These are phyloP conservation scores for Ceratoteleas bidentatus DNA, from an alignment of 1,140 invertebrate genomes.

Conservation along the genomic window DNA sequence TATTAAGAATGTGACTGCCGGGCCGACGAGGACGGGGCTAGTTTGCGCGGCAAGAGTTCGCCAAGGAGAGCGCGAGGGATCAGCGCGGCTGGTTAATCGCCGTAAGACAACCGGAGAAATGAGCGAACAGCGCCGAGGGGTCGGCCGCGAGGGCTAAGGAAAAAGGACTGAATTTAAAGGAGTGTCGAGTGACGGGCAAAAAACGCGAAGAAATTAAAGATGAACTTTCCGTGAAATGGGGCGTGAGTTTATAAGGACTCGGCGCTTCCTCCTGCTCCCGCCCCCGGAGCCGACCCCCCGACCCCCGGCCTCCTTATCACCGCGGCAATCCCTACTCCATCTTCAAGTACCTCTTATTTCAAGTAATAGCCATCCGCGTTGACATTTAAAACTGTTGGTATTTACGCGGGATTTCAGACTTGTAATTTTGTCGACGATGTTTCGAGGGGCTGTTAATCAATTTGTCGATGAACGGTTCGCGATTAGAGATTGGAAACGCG, in stretches of 20 bases:
- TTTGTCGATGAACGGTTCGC: conserved; percentile 22
- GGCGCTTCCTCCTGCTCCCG: conserved; percentile 36
- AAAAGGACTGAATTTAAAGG: conserved; percentile 78
- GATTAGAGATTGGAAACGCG: background rate
- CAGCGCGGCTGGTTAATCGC: conserved; percentile 80
- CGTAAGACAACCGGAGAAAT: conserved; percentile 82
- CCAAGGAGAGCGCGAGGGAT: conserved; percentile 68
- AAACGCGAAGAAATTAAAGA: conserved; percentile 82
- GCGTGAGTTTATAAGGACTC: conserved; percentile 80
- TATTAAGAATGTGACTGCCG: conserved; percentile 81
- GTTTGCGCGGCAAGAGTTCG: conserved; percentile 33
- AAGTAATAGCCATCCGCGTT: conserved; percentile 66
- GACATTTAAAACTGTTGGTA: conserved; percentile 63
- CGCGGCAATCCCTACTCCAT: conserved; percentile 61
- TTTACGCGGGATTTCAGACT: conserved; percentile 57
- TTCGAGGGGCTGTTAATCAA: conserved; percentile 34
- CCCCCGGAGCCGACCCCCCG: background rate
- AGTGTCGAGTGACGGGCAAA: conserved; percentile 79
- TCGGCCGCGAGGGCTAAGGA: conserved; percentile 68
- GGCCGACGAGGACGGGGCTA: conserved; percentile 61
- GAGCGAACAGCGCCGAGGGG: conserved; percentile 78
- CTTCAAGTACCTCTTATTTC: conserved; percentile 66
- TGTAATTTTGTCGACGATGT: conserved; percentile 36
- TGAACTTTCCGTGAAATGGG: conserved; percentile 81
- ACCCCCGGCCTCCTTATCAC: conserved; percentile 53